phyloP scores from a whole-genome alignment of 2,113 vertebrate species.

The Asarcornis scutulata region DNA sequence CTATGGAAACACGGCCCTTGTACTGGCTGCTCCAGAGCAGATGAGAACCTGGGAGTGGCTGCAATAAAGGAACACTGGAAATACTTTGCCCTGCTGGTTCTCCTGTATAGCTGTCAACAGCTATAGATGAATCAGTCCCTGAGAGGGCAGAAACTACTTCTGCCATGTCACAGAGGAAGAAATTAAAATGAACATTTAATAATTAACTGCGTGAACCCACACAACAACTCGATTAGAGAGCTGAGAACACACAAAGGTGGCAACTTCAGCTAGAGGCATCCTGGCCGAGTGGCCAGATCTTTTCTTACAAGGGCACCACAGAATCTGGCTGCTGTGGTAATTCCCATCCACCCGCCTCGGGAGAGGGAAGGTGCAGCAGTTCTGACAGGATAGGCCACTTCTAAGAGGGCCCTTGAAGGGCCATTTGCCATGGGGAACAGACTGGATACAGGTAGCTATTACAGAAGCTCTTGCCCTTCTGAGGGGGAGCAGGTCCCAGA shows the following conservation, averaged over 20 bases:
- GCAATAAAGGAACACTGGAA: constrained; percentile 36
- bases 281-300: not conserved
- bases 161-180: not conserved
- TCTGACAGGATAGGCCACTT: not conserved
- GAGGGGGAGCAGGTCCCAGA: not conserved
- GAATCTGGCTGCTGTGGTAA: not conserved
- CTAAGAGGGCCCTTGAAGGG: not conserved
- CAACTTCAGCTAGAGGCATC: not conserved
- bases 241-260: not conserved
- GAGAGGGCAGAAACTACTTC: not conserved
- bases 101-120: not conserved
- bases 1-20: not conserved
- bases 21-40: not conserved
- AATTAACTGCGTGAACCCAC: not conserved
- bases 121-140: not conserved
- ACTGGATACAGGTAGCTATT: not conserved
- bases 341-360: not conserved
- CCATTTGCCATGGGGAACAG: not conserved
- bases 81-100: constrained; percentile 17
- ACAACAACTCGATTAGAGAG: accelerated
- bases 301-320: not conserved
- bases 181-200: not conserved
- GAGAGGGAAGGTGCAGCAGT: not conserved
- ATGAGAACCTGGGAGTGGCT: constrained; percentile 18
- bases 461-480: not conserved